Percentiles rank a stretch among this genome's conserved stretches.
phyloP scores from a whole-genome alignment of 2,888 invertebrate genomes.

The Myopa tessellatipennis region DNA sequence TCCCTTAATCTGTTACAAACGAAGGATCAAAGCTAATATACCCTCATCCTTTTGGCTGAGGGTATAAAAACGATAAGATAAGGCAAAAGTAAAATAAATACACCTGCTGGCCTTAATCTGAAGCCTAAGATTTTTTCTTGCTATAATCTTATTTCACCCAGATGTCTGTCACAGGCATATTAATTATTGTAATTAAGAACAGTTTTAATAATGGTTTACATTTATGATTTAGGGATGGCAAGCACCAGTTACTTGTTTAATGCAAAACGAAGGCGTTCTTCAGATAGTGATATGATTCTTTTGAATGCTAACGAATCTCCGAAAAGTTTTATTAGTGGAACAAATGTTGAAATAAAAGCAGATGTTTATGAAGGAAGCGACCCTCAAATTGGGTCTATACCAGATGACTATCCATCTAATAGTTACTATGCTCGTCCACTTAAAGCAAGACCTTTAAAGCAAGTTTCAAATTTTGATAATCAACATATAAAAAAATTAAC shows the following conservation, averaged over 20 bases:
- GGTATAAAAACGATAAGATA: too few species aligned
- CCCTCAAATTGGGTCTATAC: not conserved
- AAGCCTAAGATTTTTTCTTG: not conserved
- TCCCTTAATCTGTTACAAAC: too few species aligned
- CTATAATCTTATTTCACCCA: not conserved
- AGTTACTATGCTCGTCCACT: slow-evolving; percentile 58
- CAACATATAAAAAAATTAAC: slow-evolving; percentile 57
- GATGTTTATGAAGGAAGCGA: too few species aligned
- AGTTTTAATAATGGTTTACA: too few species aligned
- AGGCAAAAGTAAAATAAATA: too few species aligned
- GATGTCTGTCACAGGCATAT: too few species aligned
- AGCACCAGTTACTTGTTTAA: not conserved
- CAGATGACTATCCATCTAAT: slow-evolving; percentile 54
- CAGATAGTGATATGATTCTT: slow-evolving; percentile 24
- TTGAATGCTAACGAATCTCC: slow-evolving; percentile 16
- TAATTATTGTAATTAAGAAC: too few species aligned
- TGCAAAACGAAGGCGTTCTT: not conserved
- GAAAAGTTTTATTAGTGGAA: not conserved
- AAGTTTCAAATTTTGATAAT: slow-evolving; percentile 49
- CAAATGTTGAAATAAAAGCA: not conserved
- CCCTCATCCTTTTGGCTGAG: too few species aligned
- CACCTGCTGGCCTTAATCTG: too few species aligned
- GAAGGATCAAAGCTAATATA: too few species aligned
- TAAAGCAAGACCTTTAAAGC: slow-evolving; percentile 56
- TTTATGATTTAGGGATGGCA: too few species aligned